Evolutionary conservation across 2,113 vertebrate genomes (phyloP), one percentile per base, ranked within the genome.

Genomic region (Tyrannus savana): DNA sequence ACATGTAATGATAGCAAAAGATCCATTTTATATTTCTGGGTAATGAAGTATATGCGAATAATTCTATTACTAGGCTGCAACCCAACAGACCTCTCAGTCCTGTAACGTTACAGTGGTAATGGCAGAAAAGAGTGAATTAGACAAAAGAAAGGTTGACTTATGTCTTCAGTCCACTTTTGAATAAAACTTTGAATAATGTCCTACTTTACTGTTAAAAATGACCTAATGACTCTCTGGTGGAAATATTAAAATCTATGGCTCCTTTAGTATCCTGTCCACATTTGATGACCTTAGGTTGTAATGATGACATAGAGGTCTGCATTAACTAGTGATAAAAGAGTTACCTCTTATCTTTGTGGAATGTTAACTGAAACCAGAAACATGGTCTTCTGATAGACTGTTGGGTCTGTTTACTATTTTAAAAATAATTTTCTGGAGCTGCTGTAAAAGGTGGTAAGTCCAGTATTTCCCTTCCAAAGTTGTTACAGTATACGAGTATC

Each of bases 1-100:
- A 90, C 2, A 2, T 81, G 28, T 87, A 84, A 93, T 50, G 74
- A 78, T 74, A 68, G 35, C 50, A 95, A 83, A 93, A 94, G 59
- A 80, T 42, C 59, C 30, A 35, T 87, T 89, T 76, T 3, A 46
- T 52, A 71, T 44, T 68, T 83, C 19, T 76, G 68, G 52, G 50
- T 95, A 96, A 92, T 93, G 91, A 93, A 91, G 55, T 89, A 66
- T 90, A 92, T 41, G 25, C 0, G 6, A 96, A 59, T 89, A 91
- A 90, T 94, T 93, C 73, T 84, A 30, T 93, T 84, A 74, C 71
- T 59, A 41, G 78, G n/a, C 85, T 95, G 39, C 75, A 76, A 77
- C 37, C 42, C 74, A 95, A 58, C 60, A 88, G 87, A 79, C 50
- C 2, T 3, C 62, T 91, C 66, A 56, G 60, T 85, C 41, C 52